phyloP scores from a whole-genome alignment of 1,140 invertebrate genomes.

The Drosophila subobscura region DNA sequence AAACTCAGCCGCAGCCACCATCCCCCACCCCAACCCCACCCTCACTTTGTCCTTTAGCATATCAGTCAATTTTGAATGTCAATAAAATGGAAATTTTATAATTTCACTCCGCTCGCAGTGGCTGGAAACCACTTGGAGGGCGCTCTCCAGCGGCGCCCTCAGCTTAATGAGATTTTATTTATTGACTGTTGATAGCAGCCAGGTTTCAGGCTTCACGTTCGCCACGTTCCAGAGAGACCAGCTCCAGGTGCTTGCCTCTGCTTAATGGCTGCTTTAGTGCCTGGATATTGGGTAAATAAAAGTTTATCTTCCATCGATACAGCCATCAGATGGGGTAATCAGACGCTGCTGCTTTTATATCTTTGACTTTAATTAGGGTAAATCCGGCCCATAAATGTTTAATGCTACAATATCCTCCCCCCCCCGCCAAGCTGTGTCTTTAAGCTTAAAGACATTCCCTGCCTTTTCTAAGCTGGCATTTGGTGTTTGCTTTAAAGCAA shows the following conservation, averaged over 20 bases:
- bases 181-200: slow-evolving; percentile 69
- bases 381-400: too few species aligned
- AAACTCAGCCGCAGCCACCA: slow-evolving; percentile 55
- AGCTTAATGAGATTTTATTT: slow-evolving; percentile 79
- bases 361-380: too few species aligned
- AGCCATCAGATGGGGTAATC: slow-evolving; percentile 16
- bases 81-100: slow-evolving; percentile 82
- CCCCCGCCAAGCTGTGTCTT: too few species aligned
- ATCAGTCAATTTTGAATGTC: slow-evolving; percentile 79
- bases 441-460: too few species aligned
- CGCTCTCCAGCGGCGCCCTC: slow-evolving; percentile 53
- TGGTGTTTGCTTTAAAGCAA: too few species aligned
- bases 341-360: neutral
- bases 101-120: slow-evolving; percentile 54
- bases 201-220: neutral
- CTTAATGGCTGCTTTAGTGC: slow-evolving; percentile 46
- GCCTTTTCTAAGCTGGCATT: too few species aligned
- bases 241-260: slow-evolving; percentile 15
- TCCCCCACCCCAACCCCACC: neutral
- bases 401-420: too few species aligned
- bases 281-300: slow-evolving; percentile 31
- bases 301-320: slow-evolving; percentile 26
- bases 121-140: slow-evolving; percentile 7
- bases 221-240: neutral
- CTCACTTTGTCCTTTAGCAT: slow-evolving; percentile 27